Percentiles rank a stretch among this genome's conserved stretches.
Conservation (phyloP, 35 echinoderm and acorn worm genomes). For the Ptychodera flava region DNA sequence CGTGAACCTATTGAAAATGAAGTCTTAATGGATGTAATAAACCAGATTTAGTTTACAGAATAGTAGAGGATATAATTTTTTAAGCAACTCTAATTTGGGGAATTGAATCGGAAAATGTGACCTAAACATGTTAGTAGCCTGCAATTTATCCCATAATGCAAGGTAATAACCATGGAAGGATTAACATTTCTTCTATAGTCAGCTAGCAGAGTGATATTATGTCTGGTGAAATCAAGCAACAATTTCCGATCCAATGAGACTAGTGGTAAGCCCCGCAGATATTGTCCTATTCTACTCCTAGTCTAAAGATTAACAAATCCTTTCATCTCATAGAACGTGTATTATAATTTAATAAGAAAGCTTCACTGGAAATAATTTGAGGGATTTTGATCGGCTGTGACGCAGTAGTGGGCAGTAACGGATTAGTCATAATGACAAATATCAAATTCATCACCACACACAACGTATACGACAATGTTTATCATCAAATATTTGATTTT, state of each 20-base stretch:
- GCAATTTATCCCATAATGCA: not conserved
- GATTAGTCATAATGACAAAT: too few species aligned
- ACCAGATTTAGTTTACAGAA: not conserved
- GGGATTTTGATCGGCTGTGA: too few species aligned
- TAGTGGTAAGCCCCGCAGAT: not conserved
- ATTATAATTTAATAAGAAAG: too few species aligned
- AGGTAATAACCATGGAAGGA: too few species aligned
- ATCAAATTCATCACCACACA: too few species aligned
- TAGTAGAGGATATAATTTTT: not conserved
- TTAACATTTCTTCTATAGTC: not conserved
- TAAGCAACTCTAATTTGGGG: not conserved
- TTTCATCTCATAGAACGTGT: too few species aligned
- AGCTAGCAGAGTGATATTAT: not conserved
- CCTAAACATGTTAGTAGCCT: not conserved
- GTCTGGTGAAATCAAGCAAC: not conserved
- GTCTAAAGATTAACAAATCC: too few species aligned
- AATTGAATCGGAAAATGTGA: not conserved
- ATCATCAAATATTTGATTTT: too few species aligned
- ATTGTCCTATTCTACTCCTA: too few species aligned
- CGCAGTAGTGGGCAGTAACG: too few species aligned
- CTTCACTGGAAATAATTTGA: too few species aligned
- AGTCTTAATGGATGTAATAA: not conserved
- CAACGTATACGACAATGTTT: too few species aligned
- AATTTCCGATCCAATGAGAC: not conserved
- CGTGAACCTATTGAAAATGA: not conserved